phyloP scores from a whole-genome alignment of 2,888 invertebrate genomes.

The Pemphredon lugubris region DNA sequence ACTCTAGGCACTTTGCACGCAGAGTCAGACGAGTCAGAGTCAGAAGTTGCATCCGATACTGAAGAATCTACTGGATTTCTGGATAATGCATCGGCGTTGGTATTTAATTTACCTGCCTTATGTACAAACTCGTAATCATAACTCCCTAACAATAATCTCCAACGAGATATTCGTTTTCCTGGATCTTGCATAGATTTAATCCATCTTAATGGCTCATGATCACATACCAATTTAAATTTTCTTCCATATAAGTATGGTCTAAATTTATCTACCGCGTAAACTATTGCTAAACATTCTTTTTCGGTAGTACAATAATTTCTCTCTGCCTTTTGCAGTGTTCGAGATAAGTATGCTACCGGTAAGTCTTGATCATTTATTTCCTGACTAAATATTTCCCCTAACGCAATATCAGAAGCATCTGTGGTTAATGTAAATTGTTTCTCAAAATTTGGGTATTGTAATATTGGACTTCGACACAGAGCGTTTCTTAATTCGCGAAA shows the following conservation, averaged over 20 bases:
- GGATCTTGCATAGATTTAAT: no score
- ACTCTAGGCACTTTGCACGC: no score
- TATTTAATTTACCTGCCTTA: neutral
- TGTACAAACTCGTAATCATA: neutral
- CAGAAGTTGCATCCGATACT: no score
- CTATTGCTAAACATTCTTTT: neutral
- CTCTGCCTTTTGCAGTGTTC: neutral
- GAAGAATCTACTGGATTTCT: no score
- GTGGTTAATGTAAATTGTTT: neutral
- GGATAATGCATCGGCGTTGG: neutral
- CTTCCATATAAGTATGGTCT: neutral
- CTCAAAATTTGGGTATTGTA: neutral
- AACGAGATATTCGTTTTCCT: neutral
- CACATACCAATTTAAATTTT: neutral
- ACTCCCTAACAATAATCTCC: neutral
- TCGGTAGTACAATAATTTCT: neutral
- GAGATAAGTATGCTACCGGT: neutral
- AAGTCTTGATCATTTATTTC: neutral
- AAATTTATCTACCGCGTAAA: neutral
- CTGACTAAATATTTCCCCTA: conserved; percentile 1
- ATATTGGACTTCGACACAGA: neutral
- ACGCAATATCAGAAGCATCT: neutral
- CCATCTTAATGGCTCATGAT: neutral
- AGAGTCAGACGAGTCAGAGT: no score
- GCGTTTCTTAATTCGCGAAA: no score